Evolutionary conservation across 2,797 vertebrate genomes (phyloP).

Genomic region (Manis crassicaudata): DNA sequence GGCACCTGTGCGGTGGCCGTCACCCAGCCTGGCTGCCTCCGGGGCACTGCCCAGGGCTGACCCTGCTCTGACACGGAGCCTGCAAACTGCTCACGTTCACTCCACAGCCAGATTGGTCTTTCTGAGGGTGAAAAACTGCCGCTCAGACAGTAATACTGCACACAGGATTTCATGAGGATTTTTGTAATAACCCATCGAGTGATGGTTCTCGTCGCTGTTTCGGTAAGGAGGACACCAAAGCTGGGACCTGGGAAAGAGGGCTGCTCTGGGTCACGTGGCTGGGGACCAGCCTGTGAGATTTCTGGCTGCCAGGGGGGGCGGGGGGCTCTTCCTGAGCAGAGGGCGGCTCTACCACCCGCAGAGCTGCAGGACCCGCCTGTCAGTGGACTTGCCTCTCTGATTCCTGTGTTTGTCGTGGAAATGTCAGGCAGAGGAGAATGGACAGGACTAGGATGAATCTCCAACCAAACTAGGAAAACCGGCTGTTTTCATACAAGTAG

Average conservation of each 20-base stretch:
- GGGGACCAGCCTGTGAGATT: background rate
- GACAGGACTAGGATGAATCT: background rate
- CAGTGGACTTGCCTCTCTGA: background rate
- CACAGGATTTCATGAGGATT: background rate
- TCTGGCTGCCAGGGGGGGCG: background rate
- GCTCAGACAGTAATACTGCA: background rate
- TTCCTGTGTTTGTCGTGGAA: background rate
- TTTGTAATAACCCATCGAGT: background rate
- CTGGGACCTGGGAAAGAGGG: background rate
- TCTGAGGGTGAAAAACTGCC: background rate
- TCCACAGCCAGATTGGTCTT: background rate
- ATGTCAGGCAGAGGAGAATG: background rate
- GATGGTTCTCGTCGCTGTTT: background rate
- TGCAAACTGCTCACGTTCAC: background rate
- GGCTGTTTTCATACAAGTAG: background rate
- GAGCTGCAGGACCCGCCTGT: background rate
- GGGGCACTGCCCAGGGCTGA: too few species aligned
- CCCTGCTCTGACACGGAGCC: background rate
- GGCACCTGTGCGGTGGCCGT: rapidly evolving
- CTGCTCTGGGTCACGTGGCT: background rate
- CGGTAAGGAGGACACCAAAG: background rate
- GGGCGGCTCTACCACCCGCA: too few species aligned
- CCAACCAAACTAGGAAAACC: background rate
- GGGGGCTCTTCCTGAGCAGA: background rate
- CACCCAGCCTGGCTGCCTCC: background rate